These are phyloP conservation scores for Sternarchorhynchus goeldii DNA, from an alignment of 2,797 vertebrate genomes.

Conservation along the genomic window DNA sequence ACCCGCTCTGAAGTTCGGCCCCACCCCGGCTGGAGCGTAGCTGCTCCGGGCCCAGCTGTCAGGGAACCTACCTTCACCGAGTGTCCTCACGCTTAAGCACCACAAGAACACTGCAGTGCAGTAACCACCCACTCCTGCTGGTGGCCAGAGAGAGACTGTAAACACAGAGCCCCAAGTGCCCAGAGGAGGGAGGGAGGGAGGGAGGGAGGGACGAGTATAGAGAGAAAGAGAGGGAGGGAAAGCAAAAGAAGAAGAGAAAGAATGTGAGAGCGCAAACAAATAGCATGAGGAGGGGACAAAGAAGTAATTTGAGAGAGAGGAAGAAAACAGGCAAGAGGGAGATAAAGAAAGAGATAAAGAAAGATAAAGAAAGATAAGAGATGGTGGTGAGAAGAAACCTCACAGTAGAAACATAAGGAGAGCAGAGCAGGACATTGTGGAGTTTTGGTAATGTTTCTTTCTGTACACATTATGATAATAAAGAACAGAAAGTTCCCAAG, in stretches of 20 bases:
- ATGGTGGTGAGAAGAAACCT: background rate
- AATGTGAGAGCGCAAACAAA: conserved; percentile 17
- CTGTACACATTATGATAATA: conserved; percentile 36
- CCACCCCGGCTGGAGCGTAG: no score
- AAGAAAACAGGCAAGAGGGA: conserved; percentile 8
- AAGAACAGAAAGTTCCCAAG: conserved; percentile 44
- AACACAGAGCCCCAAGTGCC: conserved; percentile 31
- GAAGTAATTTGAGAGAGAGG: background rate
- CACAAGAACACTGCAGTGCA: conserved; percentile 9
- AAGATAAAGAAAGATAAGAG: background rate
- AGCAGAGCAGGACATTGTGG: background rate
- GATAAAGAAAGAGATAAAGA: background rate
- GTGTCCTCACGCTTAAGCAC: background rate
- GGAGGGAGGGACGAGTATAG: conserved; percentile 27
- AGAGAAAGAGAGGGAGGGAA: conserved; percentile 17
- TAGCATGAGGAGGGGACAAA: conserved; percentile 25
- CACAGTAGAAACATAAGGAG: background rate
- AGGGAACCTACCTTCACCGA: conserved; percentile 34
- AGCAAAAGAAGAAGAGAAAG: conserved; percentile 19
- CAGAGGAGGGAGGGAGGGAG: conserved; percentile 28
- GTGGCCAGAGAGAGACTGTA: conserved; percentile 43
- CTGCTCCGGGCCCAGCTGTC: background rate
- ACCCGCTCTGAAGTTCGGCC: no score
- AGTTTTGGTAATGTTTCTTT: conserved; percentile 7
- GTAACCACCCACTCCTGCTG: conserved; percentile 22